Percentiles rank a stretch among this genome's conserved stretches.
These are phyloP conservation scores for Hycleus cichorii DNA, from an alignment of 1,140 invertebrate species.

Conservation along the genomic window DNA sequence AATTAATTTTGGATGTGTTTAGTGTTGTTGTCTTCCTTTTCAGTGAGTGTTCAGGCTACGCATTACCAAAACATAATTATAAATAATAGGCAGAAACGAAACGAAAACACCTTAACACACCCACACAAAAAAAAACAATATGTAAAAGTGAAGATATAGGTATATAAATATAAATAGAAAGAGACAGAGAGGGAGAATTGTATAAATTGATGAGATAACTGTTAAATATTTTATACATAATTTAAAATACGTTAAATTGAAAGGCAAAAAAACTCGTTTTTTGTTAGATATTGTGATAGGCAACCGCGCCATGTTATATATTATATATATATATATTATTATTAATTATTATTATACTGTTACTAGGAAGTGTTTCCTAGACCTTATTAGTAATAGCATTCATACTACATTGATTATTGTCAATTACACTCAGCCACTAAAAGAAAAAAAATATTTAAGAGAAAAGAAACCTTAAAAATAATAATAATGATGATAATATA, in stretches of 20 bases:
- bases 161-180: too few relatives aligned
- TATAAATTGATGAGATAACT: conserved; percentile 36
- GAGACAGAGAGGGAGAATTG: too few relatives aligned
- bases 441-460: conserved; percentile 19
- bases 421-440: conserved; percentile 42
- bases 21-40: conserved; percentile 42
- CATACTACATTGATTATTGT: conserved; percentile 41
- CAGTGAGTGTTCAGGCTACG: conserved; percentile 40
- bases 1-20: conserved; percentile 34
- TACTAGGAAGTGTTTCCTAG: conserved; percentile 40
- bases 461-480: conserved; percentile 3
- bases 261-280: conserved; percentile 30
- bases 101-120: not conserved
- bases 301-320: conserved; percentile 37
- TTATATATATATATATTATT: too few relatives aligned
- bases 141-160: too few relatives aligned
- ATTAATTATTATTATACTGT: conserved; percentile 25
- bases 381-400: conserved; percentile 42
- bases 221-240: conserved; percentile 45
- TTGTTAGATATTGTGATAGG: conserved; percentile 44
- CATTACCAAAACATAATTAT: conserved; percentile 38
- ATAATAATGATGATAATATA: not conserved
- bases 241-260: conserved; percentile 43
- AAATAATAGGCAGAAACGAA: conserved; percentile 19
- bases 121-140: too few relatives aligned